Evolutionary conservation across 1,140 invertebrate genomes (phyloP).

Genomic region (Octopus sinensis): DNA sequence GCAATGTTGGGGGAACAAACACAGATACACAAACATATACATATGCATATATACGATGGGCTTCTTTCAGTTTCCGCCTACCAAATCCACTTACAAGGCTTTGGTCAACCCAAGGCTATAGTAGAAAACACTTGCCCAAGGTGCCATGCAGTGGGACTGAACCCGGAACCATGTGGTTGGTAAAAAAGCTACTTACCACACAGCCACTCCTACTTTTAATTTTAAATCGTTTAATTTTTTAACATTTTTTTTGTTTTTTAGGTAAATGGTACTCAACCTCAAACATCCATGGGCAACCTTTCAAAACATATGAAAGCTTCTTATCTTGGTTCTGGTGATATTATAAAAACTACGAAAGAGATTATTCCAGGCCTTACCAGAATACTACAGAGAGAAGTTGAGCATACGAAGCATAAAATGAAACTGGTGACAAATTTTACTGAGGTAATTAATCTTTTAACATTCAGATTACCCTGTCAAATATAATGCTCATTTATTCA

Average conservation of each 20-base stretch:
- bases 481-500: too few relatives aligned
- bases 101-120: too few relatives aligned
- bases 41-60: too few relatives aligned
- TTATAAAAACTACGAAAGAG: slow-evolving; percentile 2
- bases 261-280: background rate
- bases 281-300: background rate
- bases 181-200: too few relatives aligned
- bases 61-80: too few relatives aligned
- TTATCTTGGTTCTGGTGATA: slow-evolving; percentile 10
- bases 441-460: background rate
- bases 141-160: too few relatives aligned
- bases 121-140: too few relatives aligned
- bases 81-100: too few relatives aligned
- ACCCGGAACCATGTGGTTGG: too few relatives aligned
- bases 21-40: too few relatives aligned
- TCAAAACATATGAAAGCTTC: background rate
- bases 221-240: background rate
- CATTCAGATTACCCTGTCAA: too few relatives aligned
- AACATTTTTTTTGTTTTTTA: background rate
- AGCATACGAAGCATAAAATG: background rate
- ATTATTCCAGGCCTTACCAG: background rate
- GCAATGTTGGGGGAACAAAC: too few relatives aligned
- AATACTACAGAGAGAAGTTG: background rate
- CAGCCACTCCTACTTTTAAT: background rate
- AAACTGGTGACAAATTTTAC: background rate